phyloP scores from a whole-genome alignment of 2,888 invertebrate genomes.

The Euproctis similis region DNA sequence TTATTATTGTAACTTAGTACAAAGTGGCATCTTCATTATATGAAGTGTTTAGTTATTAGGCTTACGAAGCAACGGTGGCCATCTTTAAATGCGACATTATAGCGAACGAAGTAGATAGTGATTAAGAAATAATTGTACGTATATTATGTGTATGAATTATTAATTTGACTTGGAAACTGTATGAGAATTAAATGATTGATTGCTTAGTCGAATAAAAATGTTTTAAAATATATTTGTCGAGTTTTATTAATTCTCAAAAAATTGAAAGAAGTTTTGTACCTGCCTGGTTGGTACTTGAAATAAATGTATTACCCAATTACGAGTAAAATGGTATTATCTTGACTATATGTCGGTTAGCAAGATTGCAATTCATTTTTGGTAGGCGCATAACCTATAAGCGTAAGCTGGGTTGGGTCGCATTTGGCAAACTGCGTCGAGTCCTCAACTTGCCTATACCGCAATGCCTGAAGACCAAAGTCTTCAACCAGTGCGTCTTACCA shows the following conservation, averaged over 20 bases:
- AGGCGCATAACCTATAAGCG: too few species aligned
- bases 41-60: constrained; percentile 42
- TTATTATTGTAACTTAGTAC: constrained; percentile 61
- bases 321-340: too few species aligned
- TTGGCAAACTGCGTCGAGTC: too few species aligned
- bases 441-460: too few species aligned
- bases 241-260: constrained; percentile 22
- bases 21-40: constrained; percentile 54
- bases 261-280: too few species aligned
- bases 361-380: too few species aligned
- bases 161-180: constrained; percentile 53
- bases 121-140: constrained; percentile 48
- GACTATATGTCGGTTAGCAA: too few species aligned
- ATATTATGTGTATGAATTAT: constrained; percentile 51
- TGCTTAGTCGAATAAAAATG: constrained; percentile 70
- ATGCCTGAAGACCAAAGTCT: too few species aligned
- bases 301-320: too few species aligned
- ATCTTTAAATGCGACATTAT: constrained; percentile 62
- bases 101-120: constrained; percentile 40
- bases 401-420: too few species aligned
- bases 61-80: constrained; percentile 62
- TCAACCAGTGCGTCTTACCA: too few species aligned
- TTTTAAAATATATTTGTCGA: constrained; percentile 43
- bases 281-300: too few species aligned
- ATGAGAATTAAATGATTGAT: constrained; percentile 53